Conservation (phyloP, 2,797 vertebrate species). For the Rhinatrema bivittatum region DNA sequence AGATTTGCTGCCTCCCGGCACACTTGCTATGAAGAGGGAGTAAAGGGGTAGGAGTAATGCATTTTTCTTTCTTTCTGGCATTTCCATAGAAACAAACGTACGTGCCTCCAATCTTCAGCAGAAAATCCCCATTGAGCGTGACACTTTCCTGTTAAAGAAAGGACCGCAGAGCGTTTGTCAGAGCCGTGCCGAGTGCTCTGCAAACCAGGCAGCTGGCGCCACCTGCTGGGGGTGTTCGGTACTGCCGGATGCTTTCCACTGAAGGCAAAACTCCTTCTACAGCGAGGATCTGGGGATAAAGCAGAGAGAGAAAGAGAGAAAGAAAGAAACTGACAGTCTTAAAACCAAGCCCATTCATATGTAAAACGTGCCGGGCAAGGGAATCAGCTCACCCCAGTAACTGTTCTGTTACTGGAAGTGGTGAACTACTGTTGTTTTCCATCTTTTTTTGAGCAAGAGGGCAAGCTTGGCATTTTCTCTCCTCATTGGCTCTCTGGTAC, state of each 20-base stretch:
- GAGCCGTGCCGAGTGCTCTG: too few relatives aligned
- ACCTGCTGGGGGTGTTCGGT: neutral
- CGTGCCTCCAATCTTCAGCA: slow-evolving; percentile 20
- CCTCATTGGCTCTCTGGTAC: too few relatives aligned
- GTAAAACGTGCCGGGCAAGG: too few relatives aligned
- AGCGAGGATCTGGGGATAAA: neutral
- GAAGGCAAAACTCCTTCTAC: too few relatives aligned
- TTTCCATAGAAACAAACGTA: slow-evolving; percentile 37
- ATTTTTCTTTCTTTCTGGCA: slow-evolving; percentile 4
- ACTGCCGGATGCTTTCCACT: neutral
- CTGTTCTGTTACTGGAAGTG: too few relatives aligned
- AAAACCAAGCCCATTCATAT: too few relatives aligned
- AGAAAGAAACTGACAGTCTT: too few relatives aligned
- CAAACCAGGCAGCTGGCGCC: neutral
- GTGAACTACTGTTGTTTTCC: too few relatives aligned
- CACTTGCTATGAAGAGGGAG: neutral
- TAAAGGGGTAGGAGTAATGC: too few relatives aligned
- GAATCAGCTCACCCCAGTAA: too few relatives aligned
- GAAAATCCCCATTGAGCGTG: slow-evolving; percentile 3
- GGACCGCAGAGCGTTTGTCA: neutral
- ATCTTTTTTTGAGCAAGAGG: too few relatives aligned
- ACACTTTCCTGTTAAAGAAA: neutral
- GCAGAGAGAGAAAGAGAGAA: neutral
- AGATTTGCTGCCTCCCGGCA: fast-evolving
- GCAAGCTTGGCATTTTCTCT: too few relatives aligned